Base-by-base conservation (phyloP, 2,113 vertebrate genomes). In the Brachionichthys hirsutus region DNA sequence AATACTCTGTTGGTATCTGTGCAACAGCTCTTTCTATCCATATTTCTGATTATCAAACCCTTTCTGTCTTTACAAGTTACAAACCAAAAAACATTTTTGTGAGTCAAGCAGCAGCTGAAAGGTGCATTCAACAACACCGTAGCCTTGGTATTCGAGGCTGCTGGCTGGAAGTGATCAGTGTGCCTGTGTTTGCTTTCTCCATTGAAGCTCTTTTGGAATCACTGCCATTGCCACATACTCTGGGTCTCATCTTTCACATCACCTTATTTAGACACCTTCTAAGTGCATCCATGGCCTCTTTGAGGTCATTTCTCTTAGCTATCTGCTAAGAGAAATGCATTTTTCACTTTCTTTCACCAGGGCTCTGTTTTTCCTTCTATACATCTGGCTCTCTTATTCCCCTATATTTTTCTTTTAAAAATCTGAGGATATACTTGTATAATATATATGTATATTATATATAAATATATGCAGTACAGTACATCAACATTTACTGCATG, bases 221-320 rank as follows among this genome's bases (percentile, higher is more conserved):
- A 36, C 49, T 40, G 57, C 72, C 68, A 35, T 24, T 57, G 77
- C 72, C 68, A 70, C 40, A 57, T n/a, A 67, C 62, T 69, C 63
- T 24, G 38, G 22, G 75, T 73, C 80, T 78, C 70, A 61, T 80
- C 66, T 77, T 67, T 59, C 71, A 58, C 69, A 71, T 80, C 73
- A 62, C 68, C 63, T 79, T 66, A 73, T 82, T 85, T 69, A 68
- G 62, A 77, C 70, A 61, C 76, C 62, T 75, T 64, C 44, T 68
- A 68, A 79, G 67, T 59, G 52, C 54, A 63, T 73, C 62, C 52
- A 49, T 30, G 15, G 16, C 30, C 35, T 59, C 79, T 85, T 80
- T 87, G 81, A 88, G 82, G 86, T 84, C 64, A 20, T n/a, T n/a
- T n/a, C n/a, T n/a, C n/a, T n/a, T n/a, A 72, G 67, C 87, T 65